Percentiles rank a stretch among this genome's conserved stretches.
These are phyloP conservation scores for Hipparchia sbordonii DNA, from an alignment of 2,888 invertebrate genomes.

Conservation along the genomic window DNA sequence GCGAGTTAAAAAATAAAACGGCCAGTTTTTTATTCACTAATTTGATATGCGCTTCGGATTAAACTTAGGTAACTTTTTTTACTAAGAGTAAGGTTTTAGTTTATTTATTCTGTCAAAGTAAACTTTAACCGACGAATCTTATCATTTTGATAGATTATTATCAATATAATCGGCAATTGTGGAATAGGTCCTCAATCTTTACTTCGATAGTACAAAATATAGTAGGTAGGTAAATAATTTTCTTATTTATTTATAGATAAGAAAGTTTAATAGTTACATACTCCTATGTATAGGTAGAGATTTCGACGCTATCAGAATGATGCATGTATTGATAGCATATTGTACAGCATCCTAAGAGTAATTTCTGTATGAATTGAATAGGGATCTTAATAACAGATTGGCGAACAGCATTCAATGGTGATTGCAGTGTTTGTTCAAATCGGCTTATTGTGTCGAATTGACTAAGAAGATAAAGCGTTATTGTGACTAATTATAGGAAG, in stretches of 20 bases:
- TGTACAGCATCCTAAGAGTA: slow-evolving; percentile 24
- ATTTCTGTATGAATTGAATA: slow-evolving; percentile 40
- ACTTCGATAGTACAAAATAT: too few relatives aligned
- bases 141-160: too few relatives aligned
- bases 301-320: background rate
- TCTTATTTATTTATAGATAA: background rate
- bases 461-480: slow-evolving; percentile 29
- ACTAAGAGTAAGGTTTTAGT: too few relatives aligned
- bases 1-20: background rate
- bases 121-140: too few relatives aligned
- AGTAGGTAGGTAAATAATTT: too few relatives aligned
- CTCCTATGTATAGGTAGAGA: background rate
- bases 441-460: slow-evolving; percentile 37
- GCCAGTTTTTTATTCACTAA: slow-evolving; percentile 18
- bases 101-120: too few relatives aligned
- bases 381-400: slow-evolving; percentile 39
- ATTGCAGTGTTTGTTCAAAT: slow-evolving; percentile 34
- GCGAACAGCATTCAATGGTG: slow-evolving; percentile 38
- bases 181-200: too few relatives aligned
- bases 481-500: slow-evolving; percentile 24
- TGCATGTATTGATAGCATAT: slow-evolving; percentile 7
- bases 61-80: too few relatives aligned
- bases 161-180: too few relatives aligned
- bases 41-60: background rate
- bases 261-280: background rate